Percentiles rank a stretch among this genome's conserved stretches.
phyloP scores from a whole-genome alignment of 53 echinoderm and acorn worm genomes.

The Stichopus horrens region DNA sequence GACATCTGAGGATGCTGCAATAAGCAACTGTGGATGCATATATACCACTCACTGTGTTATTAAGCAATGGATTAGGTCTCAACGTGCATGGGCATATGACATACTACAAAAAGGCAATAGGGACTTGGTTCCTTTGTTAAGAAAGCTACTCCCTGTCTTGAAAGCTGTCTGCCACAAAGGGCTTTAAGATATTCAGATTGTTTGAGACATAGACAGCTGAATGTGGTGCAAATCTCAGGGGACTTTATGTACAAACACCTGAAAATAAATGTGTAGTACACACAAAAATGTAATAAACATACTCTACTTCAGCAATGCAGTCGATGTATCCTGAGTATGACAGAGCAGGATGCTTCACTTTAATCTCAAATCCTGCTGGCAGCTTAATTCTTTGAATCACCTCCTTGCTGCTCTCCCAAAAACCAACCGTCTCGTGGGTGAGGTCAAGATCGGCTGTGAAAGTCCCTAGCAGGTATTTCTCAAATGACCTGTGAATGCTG shows the following conservation, averaged over 20 bases:
- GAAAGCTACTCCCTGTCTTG: too few relatives aligned
- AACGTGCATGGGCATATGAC: too few relatives aligned
- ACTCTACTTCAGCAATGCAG: slow-evolving; percentile 65
- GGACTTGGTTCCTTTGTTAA: too few relatives aligned
- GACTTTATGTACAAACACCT: too few relatives aligned
- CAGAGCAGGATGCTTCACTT: slow-evolving; percentile 57
- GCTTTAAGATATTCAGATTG: too few relatives aligned
- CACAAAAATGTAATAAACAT: not conserved
- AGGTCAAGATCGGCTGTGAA: slow-evolving; percentile 30
- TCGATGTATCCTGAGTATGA: slow-evolving; percentile 63
- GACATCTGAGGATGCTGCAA: too few relatives aligned
- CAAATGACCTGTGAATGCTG: slow-evolving; percentile 52
- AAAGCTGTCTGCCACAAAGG: too few relatives aligned
- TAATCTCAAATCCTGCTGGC: slow-evolving; percentile 47
- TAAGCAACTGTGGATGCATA: too few relatives aligned
- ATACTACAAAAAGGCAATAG: too few relatives aligned
- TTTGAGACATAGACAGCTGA: not conserved
- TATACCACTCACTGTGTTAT: too few relatives aligned
- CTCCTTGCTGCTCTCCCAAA: slow-evolving; percentile 62
- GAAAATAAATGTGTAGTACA: not conserved
- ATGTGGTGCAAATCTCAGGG: too few relatives aligned
- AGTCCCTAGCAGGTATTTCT: slow-evolving; percentile 32
- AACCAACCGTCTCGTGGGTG: slow-evolving; percentile 25
- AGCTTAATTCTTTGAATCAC: slow-evolving; percentile 42
- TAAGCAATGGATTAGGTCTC: too few relatives aligned